Evolutionary conservation across 2,797 vertebrate species (phyloP), one percentile per base, ranked within the genome.

Genomic region (Cheirogaleus major): DNA sequence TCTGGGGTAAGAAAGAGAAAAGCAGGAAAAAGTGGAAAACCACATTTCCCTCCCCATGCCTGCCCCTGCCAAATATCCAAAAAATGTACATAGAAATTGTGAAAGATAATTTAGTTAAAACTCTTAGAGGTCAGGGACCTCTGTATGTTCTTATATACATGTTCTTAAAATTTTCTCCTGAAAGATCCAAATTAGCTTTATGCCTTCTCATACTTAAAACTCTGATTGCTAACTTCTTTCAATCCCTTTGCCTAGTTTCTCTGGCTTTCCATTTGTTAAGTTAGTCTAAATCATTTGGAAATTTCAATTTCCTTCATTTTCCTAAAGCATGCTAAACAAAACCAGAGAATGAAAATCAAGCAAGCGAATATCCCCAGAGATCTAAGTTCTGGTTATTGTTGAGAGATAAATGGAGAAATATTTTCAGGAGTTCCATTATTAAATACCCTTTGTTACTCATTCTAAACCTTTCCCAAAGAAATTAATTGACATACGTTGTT

Each of bases 291-390:
- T 82, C 41, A 89, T 69, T 96, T 83, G 86, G 38, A 65, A 82
- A 93, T 95, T 88, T 79, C 45, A 89, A 0, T 65, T 86, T 81
- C 85, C 91, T 97, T 72, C 22, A 27, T 89, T 93, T 93, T 89
- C n/a, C 69, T 93, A 95, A 38, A 91, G 45, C 43, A 72, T 35
- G 55, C 27, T 72, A 91, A 97, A 67, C 80, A 82, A 96, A 96
- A 55, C 25, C 52, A 67, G 41, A 82, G 55, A 90, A 73, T 65
- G 57, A n/a, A 94, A 89, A 70, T 41, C 25, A 48, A 25, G 30
- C 35, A 41, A 79, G 4, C 48, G 32, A 32, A 75, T 5, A 12
- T 59, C 41, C 45, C 48, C 50, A 86, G 7, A 57, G 25, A n/a
- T 70, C 38, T 55, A 59, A 73, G 23, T 5, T 75, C 85, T n/a